Evolutionary conservation across 2,888 invertebrate genomes (phyloP), one percentile per base, ranked within the genome.

Genomic region (Rhimphoctona megacephalus): DNA sequence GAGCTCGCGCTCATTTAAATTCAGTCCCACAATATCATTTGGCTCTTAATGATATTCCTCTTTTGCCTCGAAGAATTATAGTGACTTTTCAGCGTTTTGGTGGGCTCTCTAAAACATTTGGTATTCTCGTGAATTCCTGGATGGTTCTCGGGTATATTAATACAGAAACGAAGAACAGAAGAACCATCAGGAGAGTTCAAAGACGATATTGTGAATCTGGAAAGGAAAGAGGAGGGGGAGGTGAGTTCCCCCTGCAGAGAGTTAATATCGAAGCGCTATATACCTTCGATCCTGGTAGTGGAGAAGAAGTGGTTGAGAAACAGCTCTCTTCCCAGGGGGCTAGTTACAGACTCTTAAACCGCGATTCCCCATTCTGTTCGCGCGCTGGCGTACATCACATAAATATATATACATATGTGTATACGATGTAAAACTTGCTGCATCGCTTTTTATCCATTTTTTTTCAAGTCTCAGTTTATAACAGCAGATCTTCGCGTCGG

Each of bases 281-380:
- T 36, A 66, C 25, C 85, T 74, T 82, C 82, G 81, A 82, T 85
- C 79, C 82, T 70, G 82, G 76, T 82, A 67, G 81, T 66, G 74
- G 52, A 79, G 85, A 87, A 87, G 85, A 87, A 87, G 87, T 85
- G 87, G 87, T 82, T 82, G 87, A 84, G 86, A 87, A 87, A 84
- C 84, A 87, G 85, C 87, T 82, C 86, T 86, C 86, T 88, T 86
- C 86, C 88, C 88, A 88, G 86, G 88, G 88, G 88, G 81, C 88
- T 88, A 84, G 86, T 86, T 85, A 85, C 86, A 61, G 85, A 85
- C 85, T 88, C 78, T 88, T 78, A 80, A 86, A 85, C 85, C 82
- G 82, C 82, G 84, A 85, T 86, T 81, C 74, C 80, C 82, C 69
- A 67, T 83, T 82, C 85, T 85, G 81, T 86, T 73, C 61, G 78